A percentile compares a stretch with the other conserved stretches of the same genome.
These are phyloP conservation scores for Capromys pilorides DNA, from an alignment of 2,797 vertebrate genomes.

Conservation along the genomic window DNA sequence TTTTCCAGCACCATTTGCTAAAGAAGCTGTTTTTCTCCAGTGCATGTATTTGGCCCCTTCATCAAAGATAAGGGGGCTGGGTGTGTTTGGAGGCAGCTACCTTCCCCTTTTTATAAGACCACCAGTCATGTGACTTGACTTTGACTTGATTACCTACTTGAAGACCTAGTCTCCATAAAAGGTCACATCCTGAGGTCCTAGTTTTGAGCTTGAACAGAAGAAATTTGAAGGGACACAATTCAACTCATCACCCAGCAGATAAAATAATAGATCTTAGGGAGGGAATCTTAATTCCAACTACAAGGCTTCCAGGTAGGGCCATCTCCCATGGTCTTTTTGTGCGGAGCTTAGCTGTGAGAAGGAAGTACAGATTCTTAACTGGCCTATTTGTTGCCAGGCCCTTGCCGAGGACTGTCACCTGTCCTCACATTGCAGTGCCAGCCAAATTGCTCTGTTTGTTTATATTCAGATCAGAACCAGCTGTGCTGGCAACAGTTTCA, in stretches of 20 bases:
- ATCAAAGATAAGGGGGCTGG: background rate
- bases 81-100: background rate
- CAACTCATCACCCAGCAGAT: background rate
- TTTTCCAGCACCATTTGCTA: background rate
- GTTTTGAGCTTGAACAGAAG: background rate
- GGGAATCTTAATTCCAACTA: background rate
- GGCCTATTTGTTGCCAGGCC: background rate
- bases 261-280: background rate
- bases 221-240: background rate
- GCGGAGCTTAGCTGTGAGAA: background rate
- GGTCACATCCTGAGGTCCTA: background rate
- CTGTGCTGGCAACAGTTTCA: conserved; percentile 1
- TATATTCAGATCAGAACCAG: conserved; percentile 36
- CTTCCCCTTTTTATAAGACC: background rate
- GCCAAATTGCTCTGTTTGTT: background rate
- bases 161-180: background rate
- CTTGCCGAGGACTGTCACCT: conserved; percentile 2
- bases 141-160: background rate
- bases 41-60: background rate
- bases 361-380: background rate
- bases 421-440: background rate
- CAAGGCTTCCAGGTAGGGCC: background rate
- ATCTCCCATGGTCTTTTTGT: background rate
- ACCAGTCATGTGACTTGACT: background rate
- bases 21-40: background rate